A percentile compares a stretch with the other conserved stretches of the same genome.
Conservation (phyloP, 2,797 vertebrate genomes). For the Garrulus glandarius region DNA sequence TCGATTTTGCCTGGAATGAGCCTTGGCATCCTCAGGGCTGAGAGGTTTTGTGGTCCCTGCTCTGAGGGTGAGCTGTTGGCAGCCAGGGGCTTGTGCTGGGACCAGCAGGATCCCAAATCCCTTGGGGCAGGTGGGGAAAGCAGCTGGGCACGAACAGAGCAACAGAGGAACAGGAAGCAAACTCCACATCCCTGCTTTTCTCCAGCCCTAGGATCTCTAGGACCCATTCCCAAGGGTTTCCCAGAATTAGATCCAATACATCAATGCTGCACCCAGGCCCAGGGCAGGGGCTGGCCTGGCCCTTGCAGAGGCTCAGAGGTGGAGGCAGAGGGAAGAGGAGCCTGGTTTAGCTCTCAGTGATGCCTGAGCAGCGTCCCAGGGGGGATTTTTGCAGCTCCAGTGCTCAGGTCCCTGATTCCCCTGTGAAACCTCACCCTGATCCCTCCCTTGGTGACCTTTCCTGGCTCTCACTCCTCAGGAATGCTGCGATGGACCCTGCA, state of each 20-base stretch:
- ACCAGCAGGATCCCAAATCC: background rate
- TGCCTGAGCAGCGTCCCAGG: background rate
- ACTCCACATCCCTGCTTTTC: background rate
- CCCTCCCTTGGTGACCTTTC: background rate
- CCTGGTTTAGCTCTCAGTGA: background rate
- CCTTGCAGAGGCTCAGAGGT: background rate
- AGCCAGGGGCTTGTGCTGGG: background rate
- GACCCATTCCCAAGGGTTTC: background rate
- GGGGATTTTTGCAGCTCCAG: background rate
- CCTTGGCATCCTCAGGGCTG: background rate
- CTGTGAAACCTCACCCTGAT: accelerated
- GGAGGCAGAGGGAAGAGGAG: background rate
- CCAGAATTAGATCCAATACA: accelerated
- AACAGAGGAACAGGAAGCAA: background rate
- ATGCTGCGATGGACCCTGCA: slow-evolving; percentile 95
- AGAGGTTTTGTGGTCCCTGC: background rate
- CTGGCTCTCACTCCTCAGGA: slow-evolving; percentile 67
- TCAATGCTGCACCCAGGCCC: background rate
- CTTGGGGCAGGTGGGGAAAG: accelerated
- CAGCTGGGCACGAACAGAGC: background rate
- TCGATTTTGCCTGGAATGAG: background rate
- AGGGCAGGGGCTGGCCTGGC: background rate
- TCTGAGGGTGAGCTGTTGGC: background rate
- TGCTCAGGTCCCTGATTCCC: background rate
- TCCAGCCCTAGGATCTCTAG: background rate